phyloP scores from a whole-genome alignment of 2,888 invertebrate species.

The Elmis aenea region DNA sequence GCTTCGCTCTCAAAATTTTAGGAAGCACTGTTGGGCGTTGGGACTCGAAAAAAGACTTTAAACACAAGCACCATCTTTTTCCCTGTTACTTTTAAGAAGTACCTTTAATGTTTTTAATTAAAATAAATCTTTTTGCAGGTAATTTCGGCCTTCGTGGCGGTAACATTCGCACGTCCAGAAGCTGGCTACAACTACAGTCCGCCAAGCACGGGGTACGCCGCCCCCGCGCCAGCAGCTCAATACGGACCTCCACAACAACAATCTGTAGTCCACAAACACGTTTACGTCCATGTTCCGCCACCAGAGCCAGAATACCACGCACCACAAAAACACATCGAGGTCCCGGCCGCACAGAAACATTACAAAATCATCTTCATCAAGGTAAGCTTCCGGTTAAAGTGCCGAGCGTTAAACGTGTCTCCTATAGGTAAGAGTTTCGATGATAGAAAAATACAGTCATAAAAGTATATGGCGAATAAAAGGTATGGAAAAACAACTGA shows the following conservation, averaged over 20 bases:
- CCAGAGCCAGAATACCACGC: slow-evolving; percentile 75
- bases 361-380: slow-evolving; percentile 84
- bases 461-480: too few relatives aligned
- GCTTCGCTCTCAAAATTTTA: too few relatives aligned
- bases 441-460: background rate
- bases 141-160: slow-evolving; percentile 41
- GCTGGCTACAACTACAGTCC: slow-evolving; percentile 42
- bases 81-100: too few relatives aligned
- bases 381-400: too few relatives aligned
- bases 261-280: slow-evolving; percentile 82
- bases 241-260: slow-evolving; percentile 69
- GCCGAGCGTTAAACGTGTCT: background rate
- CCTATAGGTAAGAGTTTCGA: background rate
- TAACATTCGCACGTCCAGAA: slow-evolving; percentile 44
- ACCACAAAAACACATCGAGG: slow-evolving; percentile 54
- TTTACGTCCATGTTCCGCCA: slow-evolving; percentile 86
- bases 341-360: slow-evolving; percentile 68
- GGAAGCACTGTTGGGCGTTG: background rate
- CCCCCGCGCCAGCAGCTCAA: slow-evolving; percentile 55
- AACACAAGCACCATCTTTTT: too few relatives aligned
- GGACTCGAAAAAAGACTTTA: too few relatives aligned
- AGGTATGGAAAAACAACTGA: too few relatives aligned
- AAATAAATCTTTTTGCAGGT: slow-evolving; percentile 32
- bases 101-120: too few relatives aligned
- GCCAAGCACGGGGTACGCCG: too few relatives aligned